phyloP scores from a whole-genome alignment of 2,797 vertebrate genomes.

The Alectoris magna region DNA sequence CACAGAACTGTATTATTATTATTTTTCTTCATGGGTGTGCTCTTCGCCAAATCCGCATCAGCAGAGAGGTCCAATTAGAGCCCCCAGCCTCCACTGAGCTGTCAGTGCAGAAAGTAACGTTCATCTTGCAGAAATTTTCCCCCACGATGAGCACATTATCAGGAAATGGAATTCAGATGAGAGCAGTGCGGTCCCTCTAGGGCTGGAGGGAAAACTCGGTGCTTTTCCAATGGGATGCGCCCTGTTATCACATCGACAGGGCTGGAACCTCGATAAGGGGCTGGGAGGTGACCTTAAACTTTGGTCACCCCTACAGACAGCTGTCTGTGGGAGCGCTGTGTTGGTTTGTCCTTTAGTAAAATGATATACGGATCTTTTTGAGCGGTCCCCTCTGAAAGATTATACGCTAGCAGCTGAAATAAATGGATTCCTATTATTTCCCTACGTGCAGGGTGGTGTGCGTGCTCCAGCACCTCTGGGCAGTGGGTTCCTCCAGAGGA shows the following conservation, averaged over 20 bases:
- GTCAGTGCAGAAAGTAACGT: constrained; percentile 54
- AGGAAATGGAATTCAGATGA: constrained; percentile 60
- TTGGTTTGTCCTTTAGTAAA: neutral
- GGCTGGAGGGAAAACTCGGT: neutral
- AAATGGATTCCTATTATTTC: neutral
- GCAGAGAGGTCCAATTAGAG: constrained; percentile 58
- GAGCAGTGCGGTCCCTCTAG: constrained; percentile 16
- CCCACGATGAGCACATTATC: constrained; percentile 46
- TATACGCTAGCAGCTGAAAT: neutral
- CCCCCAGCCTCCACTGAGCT: constrained; percentile 18
- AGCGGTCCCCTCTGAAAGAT: neutral
- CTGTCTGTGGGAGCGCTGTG: neutral
- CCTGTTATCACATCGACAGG: neutral
- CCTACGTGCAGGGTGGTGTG: fast-evolving
- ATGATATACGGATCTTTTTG: neutral
- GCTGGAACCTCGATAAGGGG: neutral
- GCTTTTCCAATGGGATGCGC: constrained; percentile 17
- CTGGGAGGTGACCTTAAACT: constrained; percentile 39
- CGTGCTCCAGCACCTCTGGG: neutral
- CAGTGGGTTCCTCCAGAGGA: neutral
- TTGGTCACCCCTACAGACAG: neutral
- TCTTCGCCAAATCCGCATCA: constrained; percentile 39
- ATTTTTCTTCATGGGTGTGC: neutral
- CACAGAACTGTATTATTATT: neutral
- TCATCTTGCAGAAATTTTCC: constrained; percentile 62